Evolutionary conservation across 2,113 vertebrate genomes (phyloP), one percentile per base, ranked within the genome.

Genomic region (Gallinago paraguaiae): DNA sequence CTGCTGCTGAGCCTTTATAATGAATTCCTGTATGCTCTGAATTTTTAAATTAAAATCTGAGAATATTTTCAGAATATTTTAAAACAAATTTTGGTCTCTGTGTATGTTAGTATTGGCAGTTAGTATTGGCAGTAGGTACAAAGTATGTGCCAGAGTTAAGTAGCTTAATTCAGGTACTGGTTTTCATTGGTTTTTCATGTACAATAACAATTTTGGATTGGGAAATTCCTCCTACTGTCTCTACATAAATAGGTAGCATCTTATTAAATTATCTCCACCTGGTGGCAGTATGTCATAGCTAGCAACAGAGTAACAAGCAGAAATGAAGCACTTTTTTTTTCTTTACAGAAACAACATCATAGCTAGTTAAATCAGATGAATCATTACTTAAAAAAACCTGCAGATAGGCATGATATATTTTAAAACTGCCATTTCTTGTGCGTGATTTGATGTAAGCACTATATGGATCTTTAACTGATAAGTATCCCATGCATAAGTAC

Each of bases 201-300:
- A 39, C 53, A 61, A 3, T 41, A 81, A 75, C 12, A 51, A 31
- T 60, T 90, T 60, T 19, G 8, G 17, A 13, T 61, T 50, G 31
- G 43, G 10, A 48, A 86, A 85, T 90, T 86, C 13, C 12, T 88
- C 48, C 53, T 16, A 5, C 64, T 35, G 30, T n/a, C 20, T 48
- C 18, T 28, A 30, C 7, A 7, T 46, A 43, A 88, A 41, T 60
- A n/a, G 15, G 15, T 65, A 65, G 30, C 31, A 94, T 82, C 27
- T 72, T 91, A 90, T 67, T 90, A 78, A 90, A 70, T 78, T 56
- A 76, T 93, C 90, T 96, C 95, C 96, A 89, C 93, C 96, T 96
- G 96, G 96, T 97, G 96, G 96, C 96, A 96, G 93, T 92, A 84
- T 92, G 83, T 97, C 83, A 92, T 95, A 96, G 57, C 95, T 63